A percentile compares a stretch with the other conserved stretches of the same genome.
phyloP scores from a whole-genome alignment of 2,113 vertebrate species.

The Aleadryas rufinucha region DNA sequence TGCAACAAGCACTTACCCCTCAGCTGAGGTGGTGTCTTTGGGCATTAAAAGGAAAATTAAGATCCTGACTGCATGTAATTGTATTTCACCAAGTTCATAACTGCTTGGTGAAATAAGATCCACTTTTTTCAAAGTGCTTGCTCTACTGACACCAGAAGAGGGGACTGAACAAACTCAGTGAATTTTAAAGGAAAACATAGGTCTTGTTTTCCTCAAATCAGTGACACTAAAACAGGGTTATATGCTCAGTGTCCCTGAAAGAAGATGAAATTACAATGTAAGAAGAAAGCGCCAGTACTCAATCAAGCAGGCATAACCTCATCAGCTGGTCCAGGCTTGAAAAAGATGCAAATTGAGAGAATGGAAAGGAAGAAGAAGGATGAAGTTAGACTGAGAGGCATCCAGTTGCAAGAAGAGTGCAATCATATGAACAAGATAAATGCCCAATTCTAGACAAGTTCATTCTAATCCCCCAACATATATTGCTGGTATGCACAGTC shows the following conservation, averaged over 20 bases:
- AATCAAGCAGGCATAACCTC: neutral
- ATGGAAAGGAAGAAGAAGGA: neutral
- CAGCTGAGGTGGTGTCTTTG: neutral
- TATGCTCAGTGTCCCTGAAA: neutral
- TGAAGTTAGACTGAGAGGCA: neutral
- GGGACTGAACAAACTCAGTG: neutral
- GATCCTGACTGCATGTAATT: neutral
- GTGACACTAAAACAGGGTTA: neutral
- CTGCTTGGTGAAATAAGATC: neutral
- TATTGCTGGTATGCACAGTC: neutral
- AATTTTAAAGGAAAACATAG: neutral
- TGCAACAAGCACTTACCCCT: neutral
- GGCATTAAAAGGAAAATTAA: neutral
- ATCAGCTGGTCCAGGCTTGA: neutral
- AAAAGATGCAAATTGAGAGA: neutral
- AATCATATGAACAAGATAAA: neutral
- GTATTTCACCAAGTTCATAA: neutral
- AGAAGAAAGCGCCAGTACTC: neutral
- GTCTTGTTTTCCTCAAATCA: neutral
- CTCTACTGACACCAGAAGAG: neutral
- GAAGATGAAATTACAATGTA: neutral
- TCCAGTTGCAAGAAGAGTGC: neutral
- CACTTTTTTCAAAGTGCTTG: neutral
- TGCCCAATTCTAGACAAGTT: neutral
- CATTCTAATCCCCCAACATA: neutral